These are phyloP conservation scores for Gymnorhina tibicen DNA, from an alignment of 2,113 vertebrate species.

Conservation along the genomic window DNA sequence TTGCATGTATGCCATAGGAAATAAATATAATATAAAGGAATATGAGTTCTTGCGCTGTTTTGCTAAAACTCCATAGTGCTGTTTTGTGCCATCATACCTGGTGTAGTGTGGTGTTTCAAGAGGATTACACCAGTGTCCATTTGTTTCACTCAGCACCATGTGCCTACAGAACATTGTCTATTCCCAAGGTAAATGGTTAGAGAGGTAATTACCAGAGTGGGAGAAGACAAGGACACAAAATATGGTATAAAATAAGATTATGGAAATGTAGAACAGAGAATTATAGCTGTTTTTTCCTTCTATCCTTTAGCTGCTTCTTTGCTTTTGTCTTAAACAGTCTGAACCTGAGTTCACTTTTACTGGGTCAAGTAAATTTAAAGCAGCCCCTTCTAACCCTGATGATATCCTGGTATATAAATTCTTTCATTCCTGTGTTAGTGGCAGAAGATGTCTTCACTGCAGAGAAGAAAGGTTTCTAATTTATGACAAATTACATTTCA, in stretches of 20 bases:
- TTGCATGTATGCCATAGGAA: background rate
- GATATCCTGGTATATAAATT: background rate
- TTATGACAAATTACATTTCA: background rate
- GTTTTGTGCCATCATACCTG: background rate
- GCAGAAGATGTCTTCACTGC: background rate
- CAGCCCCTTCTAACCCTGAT: background rate
- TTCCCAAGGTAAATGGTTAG: background rate
- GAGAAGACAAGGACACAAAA: background rate
- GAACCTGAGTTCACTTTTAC: background rate
- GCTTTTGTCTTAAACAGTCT: background rate
- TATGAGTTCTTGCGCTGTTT: background rate
- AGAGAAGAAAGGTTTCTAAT: background rate
- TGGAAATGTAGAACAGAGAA: background rate
- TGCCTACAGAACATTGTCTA: background rate
- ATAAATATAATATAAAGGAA: background rate
- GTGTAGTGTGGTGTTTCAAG: background rate
- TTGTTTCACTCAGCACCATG: background rate
- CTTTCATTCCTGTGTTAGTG: background rate
- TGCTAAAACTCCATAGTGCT: background rate
- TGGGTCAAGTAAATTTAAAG: background rate
- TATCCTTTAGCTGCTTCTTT: background rate
- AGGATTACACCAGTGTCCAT: background rate
- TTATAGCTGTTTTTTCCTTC: background rate
- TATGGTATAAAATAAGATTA: background rate
- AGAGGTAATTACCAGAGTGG: background rate